Conservation (phyloP, 2,888 invertebrate genomes). For the Orthosia cruda region DNA sequence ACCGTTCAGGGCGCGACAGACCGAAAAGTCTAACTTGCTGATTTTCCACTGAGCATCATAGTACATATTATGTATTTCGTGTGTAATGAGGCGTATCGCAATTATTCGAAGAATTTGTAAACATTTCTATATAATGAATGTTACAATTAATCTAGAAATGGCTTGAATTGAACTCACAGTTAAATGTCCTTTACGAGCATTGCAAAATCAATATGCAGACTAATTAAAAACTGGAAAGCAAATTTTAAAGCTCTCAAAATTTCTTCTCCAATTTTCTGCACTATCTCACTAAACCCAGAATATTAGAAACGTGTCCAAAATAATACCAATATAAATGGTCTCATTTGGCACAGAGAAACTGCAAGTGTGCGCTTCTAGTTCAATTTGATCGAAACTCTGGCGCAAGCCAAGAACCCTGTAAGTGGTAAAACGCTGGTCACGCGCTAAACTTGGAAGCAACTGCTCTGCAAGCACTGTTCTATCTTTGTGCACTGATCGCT, state of each 20-base stretch:
- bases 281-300: slow-evolving; percentile 6
- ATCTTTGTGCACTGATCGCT: slow-evolving; percentile 63
- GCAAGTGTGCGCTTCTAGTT: slow-evolving; percentile 62
- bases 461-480: slow-evolving; percentile 64
- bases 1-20: slow-evolving; percentile 39
- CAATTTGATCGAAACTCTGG: slow-evolving; percentile 64
- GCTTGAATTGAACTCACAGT: neutral
- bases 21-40: slow-evolving; percentile 21
- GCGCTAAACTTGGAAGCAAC: slow-evolving; percentile 69
- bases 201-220: no score
- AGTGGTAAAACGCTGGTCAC: slow-evolving; percentile 68
- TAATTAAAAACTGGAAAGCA: neutral
- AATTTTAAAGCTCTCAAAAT: neutral
- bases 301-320: slow-evolving; percentile 59
- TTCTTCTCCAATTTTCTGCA: neutral
- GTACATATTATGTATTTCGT: neutral
- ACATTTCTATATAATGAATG: neutral
- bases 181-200: neutral
- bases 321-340: slow-evolving; percentile 51
- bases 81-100: neutral
- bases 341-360: slow-evolving; percentile 53
- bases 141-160: neutral
- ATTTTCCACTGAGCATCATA: neutral
- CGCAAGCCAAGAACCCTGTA: slow-evolving; percentile 54
- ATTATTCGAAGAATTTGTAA: neutral